Evolutionary conservation across 53 echinoderm and acorn worm species (phyloP).

Genomic region (Crossaster papposus): DNA sequence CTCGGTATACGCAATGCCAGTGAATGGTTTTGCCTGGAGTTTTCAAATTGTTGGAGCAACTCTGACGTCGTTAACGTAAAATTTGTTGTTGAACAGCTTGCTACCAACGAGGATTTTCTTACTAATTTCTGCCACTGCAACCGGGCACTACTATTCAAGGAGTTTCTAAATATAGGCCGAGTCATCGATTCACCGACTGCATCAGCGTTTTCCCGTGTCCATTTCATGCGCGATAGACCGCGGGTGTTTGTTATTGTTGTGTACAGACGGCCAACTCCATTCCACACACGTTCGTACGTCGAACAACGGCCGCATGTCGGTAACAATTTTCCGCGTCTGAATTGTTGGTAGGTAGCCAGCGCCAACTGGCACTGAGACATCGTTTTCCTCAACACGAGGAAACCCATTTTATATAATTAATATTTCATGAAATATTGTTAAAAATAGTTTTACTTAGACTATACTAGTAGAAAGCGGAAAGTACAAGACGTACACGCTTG

Average conservation of each 20-base stretch:
- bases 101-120: neutral
- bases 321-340: neutral
- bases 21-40: neutral
- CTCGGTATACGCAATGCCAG: no score
- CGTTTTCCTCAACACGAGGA: neutral
- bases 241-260: neutral
- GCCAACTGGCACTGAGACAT: neutral
- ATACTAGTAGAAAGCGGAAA: no score
- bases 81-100: no score
- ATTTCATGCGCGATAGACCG: neutral
- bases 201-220: neutral
- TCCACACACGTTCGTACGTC: slow-evolving; percentile 6
- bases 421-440: no score
- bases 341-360: neutral
- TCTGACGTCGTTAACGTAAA: no score
- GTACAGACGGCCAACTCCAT: slow-evolving; percentile 29
- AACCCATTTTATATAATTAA: neutral
- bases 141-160: no score
- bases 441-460: no score
- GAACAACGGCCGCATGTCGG: neutral
- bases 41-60: neutral
- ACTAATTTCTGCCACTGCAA: neutral
- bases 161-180: neutral
- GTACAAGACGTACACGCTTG: no score
- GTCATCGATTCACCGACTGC: neutral